Percentiles rank a stretch among this genome's conserved stretches.
phyloP scores from a whole-genome alignment of 1,140 invertebrate genomes.

The Achroia grisella region DNA sequence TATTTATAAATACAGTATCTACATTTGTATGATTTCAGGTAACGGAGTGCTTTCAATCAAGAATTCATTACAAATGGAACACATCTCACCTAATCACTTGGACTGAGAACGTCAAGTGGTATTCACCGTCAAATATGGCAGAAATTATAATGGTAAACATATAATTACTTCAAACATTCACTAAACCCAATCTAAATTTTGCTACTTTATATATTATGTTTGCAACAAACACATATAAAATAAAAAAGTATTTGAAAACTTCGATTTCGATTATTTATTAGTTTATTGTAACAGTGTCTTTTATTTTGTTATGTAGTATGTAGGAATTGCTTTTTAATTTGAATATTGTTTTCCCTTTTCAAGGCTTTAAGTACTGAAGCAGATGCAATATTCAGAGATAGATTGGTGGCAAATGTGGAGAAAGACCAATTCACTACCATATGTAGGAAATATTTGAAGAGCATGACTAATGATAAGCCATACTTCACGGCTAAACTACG shows the following conservation, averaged over 20 bases:
- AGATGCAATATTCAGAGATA: slow-evolving; percentile 84
- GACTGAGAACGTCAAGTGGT: slow-evolving; percentile 80
- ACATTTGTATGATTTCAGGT: slow-evolving; percentile 63
- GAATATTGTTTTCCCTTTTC: slow-evolving; percentile 34
- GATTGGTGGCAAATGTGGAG: slow-evolving; percentile 81
- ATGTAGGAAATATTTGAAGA: slow-evolving; percentile 33
- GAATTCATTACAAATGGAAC: slow-evolving; percentile 71
- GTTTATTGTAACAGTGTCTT: no score
- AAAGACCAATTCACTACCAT: slow-evolving; percentile 80
- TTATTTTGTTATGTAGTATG: no score
- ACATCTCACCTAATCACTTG: slow-evolving; percentile 82
- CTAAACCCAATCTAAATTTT: slow-evolving; percentile 6
- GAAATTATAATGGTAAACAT: slow-evolving; percentile 41
- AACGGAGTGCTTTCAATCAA: slow-evolving; percentile 74
- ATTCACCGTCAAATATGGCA: slow-evolving; percentile 51
- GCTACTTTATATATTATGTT: no score
- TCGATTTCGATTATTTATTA: no score
- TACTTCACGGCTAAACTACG: slow-evolving; percentile 42
- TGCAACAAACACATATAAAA: no score
- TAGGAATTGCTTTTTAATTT: no score
- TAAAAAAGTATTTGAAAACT: no score
- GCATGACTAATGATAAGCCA: slow-evolving; percentile 19
- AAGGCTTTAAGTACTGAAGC: slow-evolving; percentile 85
- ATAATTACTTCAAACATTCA: neutral
- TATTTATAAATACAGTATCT: neutral